Base-by-base conservation (phyloP, 2,797 vertebrate genomes). In the Danio albolineatus region DNA sequence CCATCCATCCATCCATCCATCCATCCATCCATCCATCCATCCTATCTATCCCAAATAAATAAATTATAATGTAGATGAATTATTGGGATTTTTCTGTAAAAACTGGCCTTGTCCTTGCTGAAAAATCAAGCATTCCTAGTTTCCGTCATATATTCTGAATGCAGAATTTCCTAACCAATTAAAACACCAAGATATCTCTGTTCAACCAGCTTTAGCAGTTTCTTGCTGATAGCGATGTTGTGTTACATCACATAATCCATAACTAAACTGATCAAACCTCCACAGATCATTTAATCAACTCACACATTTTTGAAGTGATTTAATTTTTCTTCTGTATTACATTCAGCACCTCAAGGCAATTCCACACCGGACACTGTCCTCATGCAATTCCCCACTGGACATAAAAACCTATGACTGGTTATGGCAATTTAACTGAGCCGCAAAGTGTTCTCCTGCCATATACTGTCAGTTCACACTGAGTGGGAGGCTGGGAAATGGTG, bases 401-500 rank as follows among this genome's bases (percentile, higher is more conserved):
- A 28, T 28, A 62, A 19, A 74, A 60, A 51, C 12, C 48, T 14
- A 64, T 16, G 60, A 65, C 43, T n/a, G 48, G 46, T 51, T 41
- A 28, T 43, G 17, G 48, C 73, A 76, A 65, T 65, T 76, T 36
- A 53, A 64, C 38, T 44, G 38, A 28, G 73, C 12, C 13, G 21
- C 73, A 65, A 10, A 41, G 14, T 43, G 13, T 56, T 66, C 74
- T 76, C 74, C 10, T 65, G 53, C 17, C 39, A 72, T 57, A 56
- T 9, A 9, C 69, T 71, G 69, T 71, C 51, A 56, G 16, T 53
- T 69, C 14, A 16, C 46, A 51, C 28, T n/a, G 57, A 62, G 73
- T 44, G 19, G 39, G 74, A 66, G 61, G 61, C 39, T 66, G 21
- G 39, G 28, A 76, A 76, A 65, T 76, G 73, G 8, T 19, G 17